A percentile compares a stretch with the other conserved stretches of the same genome.
These are phyloP conservation scores for Tamandua tetradactyla DNA, from an alignment of 2,797 vertebrate genomes.

Conservation along the genomic window DNA sequence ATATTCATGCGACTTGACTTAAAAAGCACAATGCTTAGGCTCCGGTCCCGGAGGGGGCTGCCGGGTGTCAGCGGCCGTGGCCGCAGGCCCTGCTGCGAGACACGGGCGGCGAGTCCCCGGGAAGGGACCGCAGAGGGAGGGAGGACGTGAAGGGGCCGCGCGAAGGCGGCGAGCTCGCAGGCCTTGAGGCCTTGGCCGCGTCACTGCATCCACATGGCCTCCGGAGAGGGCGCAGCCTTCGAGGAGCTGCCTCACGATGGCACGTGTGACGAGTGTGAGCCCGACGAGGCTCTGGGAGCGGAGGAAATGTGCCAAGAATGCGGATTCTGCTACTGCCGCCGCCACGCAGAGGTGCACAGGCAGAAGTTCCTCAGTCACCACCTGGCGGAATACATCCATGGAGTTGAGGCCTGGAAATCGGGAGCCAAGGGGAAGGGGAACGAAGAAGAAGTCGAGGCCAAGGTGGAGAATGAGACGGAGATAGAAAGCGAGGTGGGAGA, in stretches of 20 bases:
- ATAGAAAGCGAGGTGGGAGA: conserved; percentile 84
- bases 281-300: conserved; percentile 90
- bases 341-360: conserved; percentile 82
- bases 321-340: conserved; percentile 86
- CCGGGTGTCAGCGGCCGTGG: background rate
- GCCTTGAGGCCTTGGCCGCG: background rate
- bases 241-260: conserved; percentile 89
- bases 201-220: conserved; percentile 68
- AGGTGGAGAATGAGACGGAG: background rate
- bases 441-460: background rate
- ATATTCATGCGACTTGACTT: background rate
- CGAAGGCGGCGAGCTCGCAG: background rate
- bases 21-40: conserved; percentile 6
- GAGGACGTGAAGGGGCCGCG: background rate
- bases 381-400: conserved; percentile 55
- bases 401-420: background rate
- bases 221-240: conserved; percentile 60
- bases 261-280: conserved; percentile 92
- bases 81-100: background rate
- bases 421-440: background rate
- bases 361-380: conserved; percentile 73
- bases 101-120: background rate
- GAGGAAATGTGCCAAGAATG: conserved; percentile 86
- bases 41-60: accelerated
- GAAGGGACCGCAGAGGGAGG: background rate